phyloP scores from a whole-genome alignment of 1,140 invertebrate genomes.

The Polypedilum vanderplanki region DNA sequence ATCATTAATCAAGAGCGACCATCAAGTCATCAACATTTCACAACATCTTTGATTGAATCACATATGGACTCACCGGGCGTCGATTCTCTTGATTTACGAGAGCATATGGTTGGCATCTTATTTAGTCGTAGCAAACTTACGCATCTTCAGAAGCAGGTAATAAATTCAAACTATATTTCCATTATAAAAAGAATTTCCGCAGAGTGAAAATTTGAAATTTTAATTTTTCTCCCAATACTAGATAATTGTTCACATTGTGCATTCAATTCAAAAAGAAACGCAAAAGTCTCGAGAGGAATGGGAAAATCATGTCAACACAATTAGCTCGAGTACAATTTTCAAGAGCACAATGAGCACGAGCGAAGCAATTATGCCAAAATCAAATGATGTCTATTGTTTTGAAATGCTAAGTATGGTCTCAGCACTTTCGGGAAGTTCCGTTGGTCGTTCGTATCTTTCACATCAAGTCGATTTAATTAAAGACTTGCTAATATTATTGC shows the following conservation, averaged over 20 bases:
- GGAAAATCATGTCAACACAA: conserved; percentile 52
- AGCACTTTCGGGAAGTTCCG: conserved; percentile 86
- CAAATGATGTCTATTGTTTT: conserved; percentile 86
- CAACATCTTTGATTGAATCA: conserved; percentile 31
- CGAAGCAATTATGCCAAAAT: conserved; percentile 29
- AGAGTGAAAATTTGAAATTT: conserved; percentile 25
- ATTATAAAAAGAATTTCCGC: conserved; percentile 24
- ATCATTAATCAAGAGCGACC: conserved; percentile 50
- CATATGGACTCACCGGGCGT: conserved; percentile 37
- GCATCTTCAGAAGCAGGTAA: conserved; percentile 88
- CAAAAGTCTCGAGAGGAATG: conserved; percentile 79
- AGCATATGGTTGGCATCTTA: conserved; percentile 94
- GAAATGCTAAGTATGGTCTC: conserved; percentile 93
- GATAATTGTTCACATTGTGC: conserved; percentile 88
- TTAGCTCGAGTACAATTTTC: conserved; percentile 39
- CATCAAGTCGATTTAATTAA: conserved; percentile 77
- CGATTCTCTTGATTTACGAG: conserved; percentile 64
- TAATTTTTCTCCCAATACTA: conserved; percentile 61
- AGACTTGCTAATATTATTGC: conserved; percentile 79
- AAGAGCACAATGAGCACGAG: conserved; percentile 38
- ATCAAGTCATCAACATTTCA: conserved; percentile 31
- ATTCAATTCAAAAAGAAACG: conserved; percentile 85
- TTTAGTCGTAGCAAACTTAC: conserved; percentile 92
- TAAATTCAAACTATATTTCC: conserved; percentile 34
- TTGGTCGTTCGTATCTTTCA: conserved; percentile 82